Evolutionary conservation across 2,113 vertebrate species (phyloP), one percentile per base, ranked within the genome.

Genomic region (Ochotona princeps): DNA sequence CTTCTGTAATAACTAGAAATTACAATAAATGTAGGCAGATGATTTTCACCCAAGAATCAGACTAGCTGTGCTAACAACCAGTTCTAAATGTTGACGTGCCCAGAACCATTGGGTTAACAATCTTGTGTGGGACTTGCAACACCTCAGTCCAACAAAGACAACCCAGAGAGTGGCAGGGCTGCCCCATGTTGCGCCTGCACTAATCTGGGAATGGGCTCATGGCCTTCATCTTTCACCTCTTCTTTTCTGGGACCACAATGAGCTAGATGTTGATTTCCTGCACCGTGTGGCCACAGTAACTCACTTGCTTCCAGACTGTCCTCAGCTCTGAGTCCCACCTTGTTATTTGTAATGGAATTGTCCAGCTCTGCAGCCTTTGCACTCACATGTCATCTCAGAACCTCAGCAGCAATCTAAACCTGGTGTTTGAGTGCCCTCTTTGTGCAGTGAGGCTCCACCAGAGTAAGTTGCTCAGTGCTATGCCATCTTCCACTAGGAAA

Each of bases 11-110:
- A 66, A 21, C 49, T 90, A 69, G 65, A 88, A 87, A 75, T 63
- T 89, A 44, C 26, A 90, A 17, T 72, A 84, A 87, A 51, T 86
- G n/a, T 25, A 6, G 11, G 6, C 65, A 38, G 2, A 74, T 74
- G 81, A 84, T 74, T 87, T 76, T 75, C 6, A 47, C 74, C 30
- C 79, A 38, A 93, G 21, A 95, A 67, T 66, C 47, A 92, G 87
- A 67, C 35, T 54, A 73, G 17, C 30, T 81, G 11, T 85, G 20
- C 35, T 70, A 30, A 89, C n/a, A 60, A 69, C 65, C 54, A 81
- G 10, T 63, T 91, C 72, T 80, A n/a, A 91, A 91, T 49, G 49
- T 30, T 47, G 2, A 14, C 26, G 32, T 72, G 51, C 65, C 63
- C 28, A 76, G 51, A 89, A 63, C 32, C 51, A 3, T 8, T 12